Percentiles rank a stretch among this genome's conserved stretches.
These are phyloP conservation scores for Oxycera nigricornis DNA, from an alignment of 2,888 invertebrate genomes.

Conservation along the genomic window DNA sequence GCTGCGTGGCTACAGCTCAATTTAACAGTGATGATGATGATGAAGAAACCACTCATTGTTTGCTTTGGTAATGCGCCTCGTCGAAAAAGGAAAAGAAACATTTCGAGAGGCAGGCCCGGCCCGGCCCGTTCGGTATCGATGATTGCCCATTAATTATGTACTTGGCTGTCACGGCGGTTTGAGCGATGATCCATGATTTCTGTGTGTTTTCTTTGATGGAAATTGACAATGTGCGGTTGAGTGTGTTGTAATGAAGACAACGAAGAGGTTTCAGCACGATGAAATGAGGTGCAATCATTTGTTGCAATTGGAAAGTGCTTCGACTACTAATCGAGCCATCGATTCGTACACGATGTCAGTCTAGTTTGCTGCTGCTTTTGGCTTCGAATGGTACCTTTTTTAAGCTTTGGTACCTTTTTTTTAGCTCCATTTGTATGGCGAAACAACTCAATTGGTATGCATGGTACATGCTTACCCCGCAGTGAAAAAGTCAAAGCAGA, in stretches of 20 bases:
- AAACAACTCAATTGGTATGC: too few species aligned
- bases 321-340: not conserved
- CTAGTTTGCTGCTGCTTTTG: too few species aligned
- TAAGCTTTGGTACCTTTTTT: too few species aligned
- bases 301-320: not conserved
- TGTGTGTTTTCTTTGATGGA: not conserved
- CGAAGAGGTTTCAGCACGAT: not conserved
- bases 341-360: too few species aligned
- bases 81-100: slow-evolving; percentile 14
- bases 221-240: not conserved
- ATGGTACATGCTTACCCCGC: too few species aligned
- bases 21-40: slow-evolving; percentile 13
- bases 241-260: not conserved
- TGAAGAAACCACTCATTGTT: slow-evolving; percentile 14
- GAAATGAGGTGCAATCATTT: not conserved
- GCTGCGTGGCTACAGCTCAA: slow-evolving; percentile 11
- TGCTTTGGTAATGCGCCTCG: slow-evolving; percentile 6
- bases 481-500: too few species aligned
- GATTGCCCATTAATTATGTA: slow-evolving; percentile 40
- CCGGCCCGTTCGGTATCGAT: slow-evolving; percentile 15
- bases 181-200: slow-evolving; percentile 33
- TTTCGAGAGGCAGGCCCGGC: not conserved
- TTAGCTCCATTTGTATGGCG: too few species aligned
- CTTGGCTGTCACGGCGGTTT: slow-evolving; percentile 34
- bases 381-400: too few species aligned